Base-by-base conservation (phyloP, 53 echinoderm and acorn worm species). In the Stichopus horrens region DNA sequence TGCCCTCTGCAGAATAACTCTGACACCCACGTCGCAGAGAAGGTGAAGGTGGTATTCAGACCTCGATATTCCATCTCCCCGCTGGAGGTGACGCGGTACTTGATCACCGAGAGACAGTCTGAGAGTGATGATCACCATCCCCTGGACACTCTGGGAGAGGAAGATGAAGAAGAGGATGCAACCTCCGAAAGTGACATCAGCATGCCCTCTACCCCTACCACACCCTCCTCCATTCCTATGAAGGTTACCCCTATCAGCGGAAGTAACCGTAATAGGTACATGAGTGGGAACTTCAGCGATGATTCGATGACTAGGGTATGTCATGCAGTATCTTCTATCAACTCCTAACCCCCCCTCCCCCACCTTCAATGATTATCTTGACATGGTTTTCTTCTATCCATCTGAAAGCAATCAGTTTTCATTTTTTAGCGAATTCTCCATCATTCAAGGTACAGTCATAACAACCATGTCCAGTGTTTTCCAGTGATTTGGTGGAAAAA, bases 31-130 rank as follows among this genome's bases (percentile, higher is more conserved):
- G 92, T 94, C 52, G 87, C 95, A 6, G 95, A 87, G 54, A 87
- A 74, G 87, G 87, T 87, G 55, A 55, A 74, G 55, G 9, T 74
- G 5, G 87, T 87, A 16, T 91, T 92, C 54, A 94, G 96, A 11
- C 89, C 95, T 21, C 91, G 95, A 6, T 92, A 92, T 77, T 96
- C 95, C 88, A 95, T 95, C 94, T 94, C 98, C 5, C 95, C 98
- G 8, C 89, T 94, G n/a, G 94, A 97, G 85, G 88, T 97, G 67
- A 94, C 95, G 20, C 91, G 94, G 60, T 95, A 92, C 59, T 92
- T 96, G 90, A 91, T 96, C 88, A 76, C 90, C 19, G 94, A 96
- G 90, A 88, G 96, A 11, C 78, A 79, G 56, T 95, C 94, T 4
- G 94, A 94, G 58, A 90, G 92, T 55, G 92, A 92, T 6, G 88